Conservation (phyloP, 2,888 invertebrate genomes). For the Acrobasis suavella region DNA sequence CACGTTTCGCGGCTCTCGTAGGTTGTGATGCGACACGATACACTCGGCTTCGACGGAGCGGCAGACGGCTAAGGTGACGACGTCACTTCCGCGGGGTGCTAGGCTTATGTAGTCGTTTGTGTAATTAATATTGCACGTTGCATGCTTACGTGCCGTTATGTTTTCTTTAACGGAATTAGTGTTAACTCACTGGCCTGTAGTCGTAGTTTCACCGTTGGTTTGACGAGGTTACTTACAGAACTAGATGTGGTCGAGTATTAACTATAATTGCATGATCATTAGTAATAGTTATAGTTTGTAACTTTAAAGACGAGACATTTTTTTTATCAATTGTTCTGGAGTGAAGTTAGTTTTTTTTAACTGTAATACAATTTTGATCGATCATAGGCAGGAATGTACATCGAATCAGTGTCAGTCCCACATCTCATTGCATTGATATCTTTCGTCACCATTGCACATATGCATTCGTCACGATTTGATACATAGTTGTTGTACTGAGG, state of each 20-base stretch:
- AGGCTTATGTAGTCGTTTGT: constrained; percentile 49
- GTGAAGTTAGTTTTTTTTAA: constrained; percentile 7
- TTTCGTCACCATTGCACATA: not conserved
- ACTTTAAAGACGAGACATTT: constrained; percentile 49
- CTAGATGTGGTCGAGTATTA: constrained; percentile 47
- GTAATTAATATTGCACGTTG: constrained; percentile 48
- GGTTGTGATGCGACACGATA: too few species aligned
- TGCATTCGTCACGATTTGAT: constrained; percentile 12
- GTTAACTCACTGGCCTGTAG: constrained; percentile 49
- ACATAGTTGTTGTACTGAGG: constrained; percentile 10
- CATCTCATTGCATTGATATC: not conserved
- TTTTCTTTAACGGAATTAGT: constrained; percentile 42
- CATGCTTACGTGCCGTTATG: constrained; percentile 52
- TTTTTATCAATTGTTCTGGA: constrained; percentile 25
- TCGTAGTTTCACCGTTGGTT: constrained; percentile 46
- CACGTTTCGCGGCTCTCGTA: too few species aligned
- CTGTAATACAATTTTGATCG: constrained; percentile 4
- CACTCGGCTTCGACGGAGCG: constrained; percentile 14
- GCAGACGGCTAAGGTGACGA: not conserved
- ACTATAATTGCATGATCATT: constrained; percentile 64
- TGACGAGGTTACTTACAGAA: constrained; percentile 42
- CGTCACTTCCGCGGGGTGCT: constrained; percentile 38
- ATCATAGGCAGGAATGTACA: constrained; percentile 25
- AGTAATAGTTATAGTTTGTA: constrained; percentile 64
- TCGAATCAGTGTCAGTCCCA: constrained; percentile 31